These are phyloP conservation scores for Podargus strigoides DNA, from an alignment of 2,797 vertebrate genomes.

Conservation along the genomic window DNA sequence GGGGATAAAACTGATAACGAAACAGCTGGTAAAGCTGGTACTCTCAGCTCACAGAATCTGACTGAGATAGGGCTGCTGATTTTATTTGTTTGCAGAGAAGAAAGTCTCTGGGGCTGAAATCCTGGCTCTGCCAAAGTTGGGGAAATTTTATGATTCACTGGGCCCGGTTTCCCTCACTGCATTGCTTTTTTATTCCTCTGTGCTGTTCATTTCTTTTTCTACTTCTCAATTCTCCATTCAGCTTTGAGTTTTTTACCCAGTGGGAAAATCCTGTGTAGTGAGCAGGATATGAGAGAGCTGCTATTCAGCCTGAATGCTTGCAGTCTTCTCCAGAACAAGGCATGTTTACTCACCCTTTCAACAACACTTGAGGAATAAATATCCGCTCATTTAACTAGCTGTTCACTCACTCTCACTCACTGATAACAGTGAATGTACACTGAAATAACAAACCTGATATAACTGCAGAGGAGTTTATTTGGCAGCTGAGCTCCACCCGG, in stretches of 20 bases:
- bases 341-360: slow-evolving; percentile 14
- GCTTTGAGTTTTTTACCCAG: neutral
- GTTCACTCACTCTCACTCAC: neutral
- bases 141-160: neutral
- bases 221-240: neutral
- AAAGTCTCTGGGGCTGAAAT: neutral
- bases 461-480: neutral
- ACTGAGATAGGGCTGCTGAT: neutral
- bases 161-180: neutral
- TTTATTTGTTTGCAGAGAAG: neutral
- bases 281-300: neutral
- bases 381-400: neutral
- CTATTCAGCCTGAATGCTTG: slow-evolving; percentile 3
- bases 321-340: neutral
- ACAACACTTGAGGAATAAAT: neutral
- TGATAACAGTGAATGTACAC: neutral
- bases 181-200: neutral
- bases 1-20: neutral
- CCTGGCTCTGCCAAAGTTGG: neutral
- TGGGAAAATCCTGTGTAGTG: neutral
- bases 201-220: neutral
- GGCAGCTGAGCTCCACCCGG: neutral
- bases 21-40: neutral
- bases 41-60: neutral
- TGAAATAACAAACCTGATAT: neutral